Evolutionary conservation across 1,140 invertebrate species (phyloP).

Genomic region (Danaus melanippus): DNA sequence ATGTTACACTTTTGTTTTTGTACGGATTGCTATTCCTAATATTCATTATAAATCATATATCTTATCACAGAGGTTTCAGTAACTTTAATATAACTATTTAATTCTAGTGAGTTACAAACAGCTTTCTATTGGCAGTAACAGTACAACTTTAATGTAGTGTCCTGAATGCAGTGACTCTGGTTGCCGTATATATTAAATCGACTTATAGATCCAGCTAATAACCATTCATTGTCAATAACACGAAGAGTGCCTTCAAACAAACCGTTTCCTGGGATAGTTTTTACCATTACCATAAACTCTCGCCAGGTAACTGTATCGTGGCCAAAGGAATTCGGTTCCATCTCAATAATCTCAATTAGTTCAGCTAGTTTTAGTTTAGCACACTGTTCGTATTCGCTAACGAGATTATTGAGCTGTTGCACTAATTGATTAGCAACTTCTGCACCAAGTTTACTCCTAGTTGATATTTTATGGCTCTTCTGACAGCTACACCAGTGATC

Average conservation of each 20-base stretch:
- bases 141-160: constrained; percentile 82
- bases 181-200: constrained; percentile 84
- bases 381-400: constrained; percentile 77
- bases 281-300: constrained; percentile 78
- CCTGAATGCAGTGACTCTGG: constrained; percentile 83
- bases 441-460: constrained; percentile 60
- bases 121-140: constrained; percentile 76
- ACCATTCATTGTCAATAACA: constrained; percentile 44
- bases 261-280: constrained; percentile 78
- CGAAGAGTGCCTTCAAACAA: constrained; percentile 83
- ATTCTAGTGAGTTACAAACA: neutral
- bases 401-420: constrained; percentile 75
- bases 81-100: too few relatives aligned
- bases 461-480: constrained; percentile 59
- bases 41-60: too few relatives aligned
- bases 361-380: constrained; percentile 69
- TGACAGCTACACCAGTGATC: constrained; percentile 89
- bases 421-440: constrained; percentile 74
- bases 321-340: constrained; percentile 41
- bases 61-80: too few relatives aligned
- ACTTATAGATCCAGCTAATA: constrained; percentile 79
- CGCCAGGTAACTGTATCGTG: constrained; percentile 49
- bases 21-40: too few relatives aligned
- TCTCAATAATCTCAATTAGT: constrained; percentile 72
- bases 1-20: too few relatives aligned